Conservation (phyloP, 2,113 vertebrate species). For the Cyanocitta stelleri region DNA sequence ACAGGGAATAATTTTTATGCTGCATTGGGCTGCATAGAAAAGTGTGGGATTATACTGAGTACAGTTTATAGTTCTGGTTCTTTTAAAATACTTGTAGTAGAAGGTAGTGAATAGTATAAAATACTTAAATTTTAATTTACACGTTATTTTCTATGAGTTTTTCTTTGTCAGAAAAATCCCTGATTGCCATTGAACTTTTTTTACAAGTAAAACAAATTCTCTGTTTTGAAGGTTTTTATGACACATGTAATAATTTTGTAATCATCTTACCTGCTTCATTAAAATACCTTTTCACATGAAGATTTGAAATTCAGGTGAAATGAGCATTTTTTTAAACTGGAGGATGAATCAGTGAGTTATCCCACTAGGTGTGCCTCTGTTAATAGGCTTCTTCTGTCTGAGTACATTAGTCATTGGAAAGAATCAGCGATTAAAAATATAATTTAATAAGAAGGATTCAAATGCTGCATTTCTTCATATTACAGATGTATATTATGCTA, state of each 20-base stretch:
- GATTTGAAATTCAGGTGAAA: neutral
- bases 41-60: neutral
- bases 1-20: neutral
- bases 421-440: neutral
- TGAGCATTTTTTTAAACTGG: neutral
- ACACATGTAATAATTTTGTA: neutral
- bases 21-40: neutral
- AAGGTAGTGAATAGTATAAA: neutral
- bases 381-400: conserved; percentile 9
- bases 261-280: neutral
- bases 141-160: neutral
- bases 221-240: neutral
- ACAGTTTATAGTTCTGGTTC: neutral
- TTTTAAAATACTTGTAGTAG: neutral
- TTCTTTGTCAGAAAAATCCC: neutral
- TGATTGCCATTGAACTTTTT: neutral
- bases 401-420: neutral
- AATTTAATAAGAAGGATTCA: neutral
- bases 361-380: neutral
- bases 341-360: neutral
- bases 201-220: neutral
- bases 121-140: neutral
- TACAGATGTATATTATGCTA: neutral
- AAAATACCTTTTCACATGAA: neutral
- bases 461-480: neutral